Evolutionary conservation across 2,797 vertebrate genomes (phyloP), one percentile per base, ranked within the genome.

Genomic region (Fistularia commersonii): DNA sequence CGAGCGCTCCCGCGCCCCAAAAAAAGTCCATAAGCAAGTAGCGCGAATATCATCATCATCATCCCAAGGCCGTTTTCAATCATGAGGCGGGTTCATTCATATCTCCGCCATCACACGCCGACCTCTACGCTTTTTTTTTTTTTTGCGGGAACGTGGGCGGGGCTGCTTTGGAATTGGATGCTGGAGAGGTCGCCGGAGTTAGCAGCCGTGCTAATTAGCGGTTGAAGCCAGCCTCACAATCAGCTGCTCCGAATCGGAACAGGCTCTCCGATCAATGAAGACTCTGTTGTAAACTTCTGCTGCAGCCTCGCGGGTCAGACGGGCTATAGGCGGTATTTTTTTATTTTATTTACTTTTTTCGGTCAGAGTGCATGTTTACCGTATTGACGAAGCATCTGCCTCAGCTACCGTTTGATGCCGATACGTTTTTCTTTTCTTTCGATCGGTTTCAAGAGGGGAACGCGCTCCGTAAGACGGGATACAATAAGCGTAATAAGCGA

Each of bases 201-300:
- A 69, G 61, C 64, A 66, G 51, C 15, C 11, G 32, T n/a, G 45
- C 69, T 83, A 82, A 87, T 85, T 84, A 75, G 76, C 55, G 34
- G 50, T 6, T 67, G 35, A 36, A 45, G 69, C 64, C 40, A 33
- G 69, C 46, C 58, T 73, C 38, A 11, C 36, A 45, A 61, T 69
- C 48, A 44, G 83, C 75, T 61, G 77, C 56, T 34, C 50, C 69
- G 74, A 55, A 64, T 79, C 70, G 62, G 61, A 32, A 64, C 55
- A 69, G 52, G 59, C 75, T 72, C 49, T 53, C 44, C 38, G 9
- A 77, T 88, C 82, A 15, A 81, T 80, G 45, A 0, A 0, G 38
- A 23, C 48, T 60, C 44, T 7, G 48, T 52, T 54, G 15, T 53
- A 57, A 79, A 76, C 57, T 68, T 65, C 15, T 59, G 42, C 57